A percentile compares a stretch with the other conserved stretches of the same genome.
These are phyloP conservation scores for Micoletzkya japonica DNA, from an alignment of 2,888 invertebrate genomes.

Conservation along the genomic window DNA sequence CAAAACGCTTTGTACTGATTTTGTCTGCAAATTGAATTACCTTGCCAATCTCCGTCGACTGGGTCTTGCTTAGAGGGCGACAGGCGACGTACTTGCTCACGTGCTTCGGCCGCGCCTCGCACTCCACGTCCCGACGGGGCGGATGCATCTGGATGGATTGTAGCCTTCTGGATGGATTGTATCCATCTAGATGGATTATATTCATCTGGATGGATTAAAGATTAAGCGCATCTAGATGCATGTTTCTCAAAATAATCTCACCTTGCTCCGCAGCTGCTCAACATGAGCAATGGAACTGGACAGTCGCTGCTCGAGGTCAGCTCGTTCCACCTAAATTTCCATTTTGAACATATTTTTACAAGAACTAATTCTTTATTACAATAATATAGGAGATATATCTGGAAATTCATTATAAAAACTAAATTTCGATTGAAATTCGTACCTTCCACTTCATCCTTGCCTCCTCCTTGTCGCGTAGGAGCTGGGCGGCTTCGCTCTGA, in stretches of 20 bases:
- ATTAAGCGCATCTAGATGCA: too few species aligned
- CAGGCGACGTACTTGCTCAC: conserved; percentile 61
- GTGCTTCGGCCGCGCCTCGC: conserved; percentile 54
- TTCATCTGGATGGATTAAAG: too few species aligned
- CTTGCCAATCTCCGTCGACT: conserved; percentile 52
- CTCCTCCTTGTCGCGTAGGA: conserved; percentile 49
- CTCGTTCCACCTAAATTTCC: conserved; percentile 35
- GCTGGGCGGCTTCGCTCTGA: conserved; percentile 41
- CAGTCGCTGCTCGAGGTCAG: conserved; percentile 55
- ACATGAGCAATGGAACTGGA: conserved; percentile 57
- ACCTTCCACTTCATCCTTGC: conserved; percentile 46
- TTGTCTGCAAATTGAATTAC: too few species aligned
- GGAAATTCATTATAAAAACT: not conserved
- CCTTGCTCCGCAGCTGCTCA: conserved; percentile 35
- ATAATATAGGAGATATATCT: not conserved
- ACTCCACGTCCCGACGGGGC: conserved; percentile 53
- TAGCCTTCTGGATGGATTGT: not conserved
- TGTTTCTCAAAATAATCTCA: too few species aligned
- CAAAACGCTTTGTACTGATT: too few species aligned
- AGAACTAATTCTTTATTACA: not conserved
- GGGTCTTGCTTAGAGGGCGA: conserved; percentile 47
- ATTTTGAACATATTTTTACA: not conserved
- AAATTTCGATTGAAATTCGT: conserved; percentile 34
- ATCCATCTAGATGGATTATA: not conserved
- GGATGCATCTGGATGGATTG: conserved; percentile 42